phyloP scores from a whole-genome alignment of 2,113 vertebrate genomes.

The Nerophis ophidion region DNA sequence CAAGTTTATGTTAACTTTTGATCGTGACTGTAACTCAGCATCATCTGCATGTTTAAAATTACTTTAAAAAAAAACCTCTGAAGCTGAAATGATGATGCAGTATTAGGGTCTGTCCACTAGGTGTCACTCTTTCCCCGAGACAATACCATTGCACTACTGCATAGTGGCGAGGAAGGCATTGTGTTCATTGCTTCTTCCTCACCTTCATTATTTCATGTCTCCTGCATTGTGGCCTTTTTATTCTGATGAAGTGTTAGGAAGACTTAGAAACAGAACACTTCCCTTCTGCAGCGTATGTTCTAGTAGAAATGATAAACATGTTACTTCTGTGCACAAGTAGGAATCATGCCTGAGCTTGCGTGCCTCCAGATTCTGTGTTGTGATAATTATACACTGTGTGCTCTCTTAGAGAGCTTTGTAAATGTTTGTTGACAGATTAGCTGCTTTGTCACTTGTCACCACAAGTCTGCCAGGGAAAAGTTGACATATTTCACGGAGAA shows the following conservation, averaged over 20 bases:
- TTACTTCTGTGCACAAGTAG: not conserved
- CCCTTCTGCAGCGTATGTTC: too few species aligned
- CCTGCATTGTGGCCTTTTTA: too few species aligned
- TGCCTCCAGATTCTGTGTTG: conserved; percentile 20
- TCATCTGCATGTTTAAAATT: too few species aligned
- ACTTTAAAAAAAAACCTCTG: too few species aligned
- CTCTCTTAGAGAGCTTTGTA: not conserved
- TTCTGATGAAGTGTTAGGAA: too few species aligned
- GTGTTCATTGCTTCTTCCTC: too few species aligned
- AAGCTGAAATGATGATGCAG: conserved; percentile 3
- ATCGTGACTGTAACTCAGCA: too few species aligned
- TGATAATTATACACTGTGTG: conserved; percentile 27
- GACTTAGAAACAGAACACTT: too few species aligned
- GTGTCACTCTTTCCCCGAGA: conserved; percentile 31
- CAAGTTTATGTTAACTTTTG: too few species aligned
- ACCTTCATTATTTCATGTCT: too few species aligned
- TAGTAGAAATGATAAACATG: not conserved
- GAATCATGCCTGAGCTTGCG: conserved; percentile 33
- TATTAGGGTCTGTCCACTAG: conserved; percentile 22
- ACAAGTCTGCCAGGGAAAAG: not conserved
- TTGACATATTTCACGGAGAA: not conserved
- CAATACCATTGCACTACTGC: not conserved
- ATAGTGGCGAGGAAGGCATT: not conserved
- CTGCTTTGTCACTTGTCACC: conserved; percentile 8
- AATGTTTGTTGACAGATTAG: conserved; percentile 34